Percentiles rank a stretch among this genome's conserved stretches.
phyloP scores from a whole-genome alignment of 2,113 vertebrate genomes.

The Chaetops frenatus region DNA sequence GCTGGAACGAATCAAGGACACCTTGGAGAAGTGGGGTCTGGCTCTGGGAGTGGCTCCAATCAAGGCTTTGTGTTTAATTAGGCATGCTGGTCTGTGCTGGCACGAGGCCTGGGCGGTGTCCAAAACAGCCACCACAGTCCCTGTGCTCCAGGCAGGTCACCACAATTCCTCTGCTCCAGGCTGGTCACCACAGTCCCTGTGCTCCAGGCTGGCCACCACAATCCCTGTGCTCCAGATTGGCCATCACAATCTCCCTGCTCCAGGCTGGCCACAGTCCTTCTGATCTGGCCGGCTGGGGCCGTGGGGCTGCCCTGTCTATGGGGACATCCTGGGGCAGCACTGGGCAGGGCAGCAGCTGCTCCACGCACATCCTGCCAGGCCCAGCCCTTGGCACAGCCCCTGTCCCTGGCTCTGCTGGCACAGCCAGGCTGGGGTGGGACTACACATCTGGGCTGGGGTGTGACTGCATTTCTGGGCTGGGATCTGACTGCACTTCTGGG shows the following conservation, averaged over 20 bases:
- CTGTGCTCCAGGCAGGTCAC: neutral
- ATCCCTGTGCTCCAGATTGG: neutral
- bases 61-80: neutral
- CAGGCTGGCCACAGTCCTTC: neutral
- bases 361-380: neutral
- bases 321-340: fast-evolving
- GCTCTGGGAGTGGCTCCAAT: neutral
- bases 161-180: neutral
- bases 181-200: neutral
- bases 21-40: neutral
- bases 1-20: neutral
- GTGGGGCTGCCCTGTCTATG: neutral
- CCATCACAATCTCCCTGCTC: neutral
- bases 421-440: neutral
- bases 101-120: neutral
- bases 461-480: neutral
- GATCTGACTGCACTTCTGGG: neutral
- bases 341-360: neutral
- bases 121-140: neutral
- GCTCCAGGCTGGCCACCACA: neutral
- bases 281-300: neutral
- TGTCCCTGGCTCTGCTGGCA: neutral
- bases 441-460: neutral
- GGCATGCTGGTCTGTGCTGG: fast-evolving
- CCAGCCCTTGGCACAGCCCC: neutral